Evolutionary conservation across 2,888 invertebrate species (phyloP).

Genomic region (Acronicta psi): DNA sequence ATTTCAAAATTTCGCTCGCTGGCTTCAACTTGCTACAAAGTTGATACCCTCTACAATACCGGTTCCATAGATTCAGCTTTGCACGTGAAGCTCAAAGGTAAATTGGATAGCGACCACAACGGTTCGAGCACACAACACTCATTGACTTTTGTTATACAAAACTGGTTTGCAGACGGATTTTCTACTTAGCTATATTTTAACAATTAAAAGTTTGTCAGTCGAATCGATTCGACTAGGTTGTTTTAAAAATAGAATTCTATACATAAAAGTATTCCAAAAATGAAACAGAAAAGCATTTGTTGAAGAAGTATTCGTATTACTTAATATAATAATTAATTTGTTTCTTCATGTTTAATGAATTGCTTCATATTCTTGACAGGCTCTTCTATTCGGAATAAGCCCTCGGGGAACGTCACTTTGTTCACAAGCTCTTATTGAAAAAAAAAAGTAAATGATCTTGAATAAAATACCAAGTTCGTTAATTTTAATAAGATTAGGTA

Average conservation of each 20-base stretch:
- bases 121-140: conserved; percentile 61
- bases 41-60: conserved; percentile 52
- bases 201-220: conserved; percentile 9
- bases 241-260: not conserved
- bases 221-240: not conserved
- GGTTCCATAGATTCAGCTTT: conserved; percentile 63
- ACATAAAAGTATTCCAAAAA: conserved; percentile 7
- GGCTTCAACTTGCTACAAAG: conserved; percentile 48
- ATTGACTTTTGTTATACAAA: conserved; percentile 63
- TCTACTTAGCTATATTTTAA: conserved; percentile 49
- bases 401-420: conserved; percentile 49
- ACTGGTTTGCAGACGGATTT: conserved; percentile 59
- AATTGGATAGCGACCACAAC: conserved; percentile 81
- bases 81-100: conserved; percentile 75
- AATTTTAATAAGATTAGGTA: conserved; percentile 59
- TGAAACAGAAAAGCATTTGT: conserved; percentile 26
- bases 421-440: conserved; percentile 41
- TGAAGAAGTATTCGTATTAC: conserved; percentile 47
- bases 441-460: conserved; percentile 47
- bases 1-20: conserved; percentile 52
- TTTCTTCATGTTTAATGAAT: conserved; percentile 53
- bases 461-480: conserved; percentile 58
- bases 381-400: conserved; percentile 43
- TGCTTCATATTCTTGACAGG: conserved; percentile 52
- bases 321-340: conserved; percentile 52